Evolutionary conservation across 2,888 invertebrate species (phyloP).

Genomic region (Caenorhabditis afra): DNA sequence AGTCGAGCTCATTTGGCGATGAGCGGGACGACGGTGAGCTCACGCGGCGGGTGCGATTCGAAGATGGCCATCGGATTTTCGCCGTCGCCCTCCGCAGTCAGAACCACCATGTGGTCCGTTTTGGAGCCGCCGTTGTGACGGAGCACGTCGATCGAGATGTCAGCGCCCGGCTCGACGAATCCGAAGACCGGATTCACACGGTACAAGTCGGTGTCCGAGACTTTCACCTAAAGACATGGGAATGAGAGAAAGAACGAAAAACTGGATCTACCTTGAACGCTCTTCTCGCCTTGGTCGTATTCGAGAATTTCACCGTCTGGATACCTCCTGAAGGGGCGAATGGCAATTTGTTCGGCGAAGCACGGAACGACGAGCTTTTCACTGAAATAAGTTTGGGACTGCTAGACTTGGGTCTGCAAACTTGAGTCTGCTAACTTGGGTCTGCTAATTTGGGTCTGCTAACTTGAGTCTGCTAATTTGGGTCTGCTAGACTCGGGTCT

Average conservation of each 20-base stretch:
- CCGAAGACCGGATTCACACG: conserved; percentile 57
- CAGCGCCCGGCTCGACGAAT: conserved; percentile 41
- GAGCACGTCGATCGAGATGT: conserved; percentile 48
- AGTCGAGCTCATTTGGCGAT: conserved; percentile 10
- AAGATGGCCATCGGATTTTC: conserved; percentile 13
- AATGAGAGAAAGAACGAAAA: too few relatives aligned
- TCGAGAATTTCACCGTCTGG: conserved; percentile 43
- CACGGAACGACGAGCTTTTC: conserved; percentile 21
- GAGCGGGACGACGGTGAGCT: conserved; percentile 47
- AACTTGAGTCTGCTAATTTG: too few relatives aligned
- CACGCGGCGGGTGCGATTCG: conserved; percentile 31
- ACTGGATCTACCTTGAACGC: conserved; percentile 57
- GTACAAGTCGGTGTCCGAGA: conserved; percentile 58
- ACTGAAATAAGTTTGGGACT: conserved; percentile 20
- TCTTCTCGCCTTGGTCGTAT: conserved; percentile 41
- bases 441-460: too few relatives aligned
- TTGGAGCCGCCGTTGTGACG: conserved; percentile 53
- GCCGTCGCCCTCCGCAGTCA: conserved; percentile 33
- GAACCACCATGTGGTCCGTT: conserved; percentile 52
- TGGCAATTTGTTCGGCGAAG: conserved; percentile 44
- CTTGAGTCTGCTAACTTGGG: too few relatives aligned
- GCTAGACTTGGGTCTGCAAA: background rate
- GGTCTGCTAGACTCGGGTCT: too few relatives aligned
- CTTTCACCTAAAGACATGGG: conserved; percentile 48
- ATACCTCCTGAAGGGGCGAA: conserved; percentile 56